These are phyloP conservation scores for Bombus breviceps DNA, from an alignment of 1,140 invertebrate species.

Conservation along the genomic window DNA sequence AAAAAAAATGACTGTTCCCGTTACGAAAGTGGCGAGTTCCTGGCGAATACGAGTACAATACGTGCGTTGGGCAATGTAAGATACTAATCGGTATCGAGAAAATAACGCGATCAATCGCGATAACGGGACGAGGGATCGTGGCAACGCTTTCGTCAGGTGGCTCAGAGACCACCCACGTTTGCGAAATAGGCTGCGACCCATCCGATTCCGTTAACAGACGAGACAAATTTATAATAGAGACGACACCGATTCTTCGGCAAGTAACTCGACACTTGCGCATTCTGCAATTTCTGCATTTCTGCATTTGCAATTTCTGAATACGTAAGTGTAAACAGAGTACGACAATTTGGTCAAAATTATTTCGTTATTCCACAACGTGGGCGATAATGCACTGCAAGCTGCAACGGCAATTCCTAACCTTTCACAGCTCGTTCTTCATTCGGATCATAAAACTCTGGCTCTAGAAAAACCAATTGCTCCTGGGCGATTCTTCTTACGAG, in stretches of 20 bases:
- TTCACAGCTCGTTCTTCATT: background rate
- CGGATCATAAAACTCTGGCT: background rate
- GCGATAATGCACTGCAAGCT: no score
- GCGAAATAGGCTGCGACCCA: background rate
- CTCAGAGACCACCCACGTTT: slow-evolving; percentile 46
- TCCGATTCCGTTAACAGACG: no score
- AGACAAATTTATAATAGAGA: background rate
- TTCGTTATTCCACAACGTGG: no score
- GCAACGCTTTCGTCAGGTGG: slow-evolving; percentile 52
- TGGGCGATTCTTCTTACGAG: background rate
- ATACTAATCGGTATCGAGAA: slow-evolving; percentile 48
- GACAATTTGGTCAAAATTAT: no score
- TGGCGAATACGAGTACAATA: slow-evolving; percentile 38
- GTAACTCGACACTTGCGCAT: no score
- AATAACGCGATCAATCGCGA: slow-evolving; percentile 58
- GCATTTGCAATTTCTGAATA: no score
- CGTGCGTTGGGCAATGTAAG: slow-evolving; percentile 42
- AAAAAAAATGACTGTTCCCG: slow-evolving; percentile 2
- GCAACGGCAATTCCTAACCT: no score
- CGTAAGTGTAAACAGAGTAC: no score
- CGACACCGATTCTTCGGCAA: no score
- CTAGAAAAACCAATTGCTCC: background rate
- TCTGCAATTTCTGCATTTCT: no score
- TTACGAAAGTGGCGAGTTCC: slow-evolving; percentile 23
- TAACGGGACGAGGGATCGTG: slow-evolving; percentile 37